Evolutionary conservation across 2,797 vertebrate genomes (phyloP).

Genomic region (Gymnoscopelus microlampas): DNA sequence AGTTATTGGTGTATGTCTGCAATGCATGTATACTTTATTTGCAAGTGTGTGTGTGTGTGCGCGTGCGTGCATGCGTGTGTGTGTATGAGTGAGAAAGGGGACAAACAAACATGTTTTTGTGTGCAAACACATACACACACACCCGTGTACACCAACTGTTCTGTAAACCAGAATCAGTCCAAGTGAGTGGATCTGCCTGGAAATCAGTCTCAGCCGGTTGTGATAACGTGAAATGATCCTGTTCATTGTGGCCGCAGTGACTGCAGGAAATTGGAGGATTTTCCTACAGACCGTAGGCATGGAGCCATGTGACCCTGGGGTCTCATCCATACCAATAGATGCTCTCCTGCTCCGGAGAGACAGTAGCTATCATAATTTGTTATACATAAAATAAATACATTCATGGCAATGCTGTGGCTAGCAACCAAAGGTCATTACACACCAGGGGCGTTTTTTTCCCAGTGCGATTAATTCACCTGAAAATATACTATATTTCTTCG

Average conservation of each 20-base stretch:
- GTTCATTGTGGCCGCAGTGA: slow-evolving; percentile 50
- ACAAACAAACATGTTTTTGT: background rate
- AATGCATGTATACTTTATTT: background rate
- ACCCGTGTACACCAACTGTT: slow-evolving; percentile 28
- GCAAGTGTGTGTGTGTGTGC: background rate
- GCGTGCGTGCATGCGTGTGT: no score
- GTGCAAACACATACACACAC: slow-evolving; percentile 7
- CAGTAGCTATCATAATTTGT: slow-evolving; percentile 33
- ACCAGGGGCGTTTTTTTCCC: no score
- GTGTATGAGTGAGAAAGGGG: no score
- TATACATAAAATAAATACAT: no score
- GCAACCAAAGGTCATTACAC: no score
- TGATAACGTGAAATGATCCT: slow-evolving; percentile 61
- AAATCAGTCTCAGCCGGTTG: slow-evolving; percentile 71
- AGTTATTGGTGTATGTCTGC: background rate
- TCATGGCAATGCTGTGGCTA: no score
- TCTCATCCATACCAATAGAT: slow-evolving; percentile 55
- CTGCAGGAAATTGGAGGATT: slow-evolving; percentile 77
- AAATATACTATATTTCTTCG: no score
- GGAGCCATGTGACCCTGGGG: slow-evolving; percentile 51
- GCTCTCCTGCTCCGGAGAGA: slow-evolving; percentile 49
- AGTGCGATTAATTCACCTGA: no score
- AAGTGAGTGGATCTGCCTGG: slow-evolving; percentile 40
- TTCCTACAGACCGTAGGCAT: slow-evolving; percentile 58
- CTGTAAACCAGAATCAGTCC: slow-evolving; percentile 52